A percentile compares a stretch with the other conserved stretches of the same genome.
These are phyloP conservation scores for Brachionus asplanchnoidis DNA, from an alignment of 1,140 invertebrate genomes.

Conservation along the genomic window DNA sequence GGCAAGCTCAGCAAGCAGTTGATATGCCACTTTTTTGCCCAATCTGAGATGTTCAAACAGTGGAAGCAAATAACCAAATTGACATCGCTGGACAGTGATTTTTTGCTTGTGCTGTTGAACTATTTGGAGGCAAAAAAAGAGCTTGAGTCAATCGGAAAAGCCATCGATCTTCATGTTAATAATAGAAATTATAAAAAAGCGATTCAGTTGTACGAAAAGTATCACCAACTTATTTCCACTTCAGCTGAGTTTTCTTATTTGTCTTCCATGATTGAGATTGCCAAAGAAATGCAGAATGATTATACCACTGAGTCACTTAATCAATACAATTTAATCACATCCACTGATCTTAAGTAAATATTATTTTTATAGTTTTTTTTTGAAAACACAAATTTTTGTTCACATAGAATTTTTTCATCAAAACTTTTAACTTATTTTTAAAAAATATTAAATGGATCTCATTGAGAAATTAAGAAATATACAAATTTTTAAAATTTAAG, in stretches of 20 bases:
- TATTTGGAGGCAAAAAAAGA: conserved; percentile 23
- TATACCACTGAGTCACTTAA: neutral
- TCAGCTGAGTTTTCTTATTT: neutral
- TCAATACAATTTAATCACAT: neutral
- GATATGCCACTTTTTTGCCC: neutral
- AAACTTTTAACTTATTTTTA: no score
- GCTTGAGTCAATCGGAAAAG: neutral
- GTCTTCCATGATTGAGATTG: conserved; percentile 16
- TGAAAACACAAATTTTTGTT: no score
- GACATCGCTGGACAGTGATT: neutral
- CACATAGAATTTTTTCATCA: no score
- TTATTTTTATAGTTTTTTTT: neutral
- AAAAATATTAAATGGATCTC: no score
- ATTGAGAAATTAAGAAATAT: no score
- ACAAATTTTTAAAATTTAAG: no score
- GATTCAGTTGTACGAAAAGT: neutral
- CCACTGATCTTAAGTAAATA: neutral
- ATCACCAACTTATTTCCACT: neutral
- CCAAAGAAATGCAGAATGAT: conserved; percentile 8
- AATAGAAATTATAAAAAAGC: conserved; percentile 28
- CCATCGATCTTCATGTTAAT: conserved; percentile 18
- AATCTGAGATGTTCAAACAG: neutral
- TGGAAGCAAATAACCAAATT: neutral
- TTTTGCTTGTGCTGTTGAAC: neutral
- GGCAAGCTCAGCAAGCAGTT: neutral